Evolutionary conservation across 1,140 invertebrate genomes (phyloP).

Genomic region (Aphaenogaster ashmeadi): DNA sequence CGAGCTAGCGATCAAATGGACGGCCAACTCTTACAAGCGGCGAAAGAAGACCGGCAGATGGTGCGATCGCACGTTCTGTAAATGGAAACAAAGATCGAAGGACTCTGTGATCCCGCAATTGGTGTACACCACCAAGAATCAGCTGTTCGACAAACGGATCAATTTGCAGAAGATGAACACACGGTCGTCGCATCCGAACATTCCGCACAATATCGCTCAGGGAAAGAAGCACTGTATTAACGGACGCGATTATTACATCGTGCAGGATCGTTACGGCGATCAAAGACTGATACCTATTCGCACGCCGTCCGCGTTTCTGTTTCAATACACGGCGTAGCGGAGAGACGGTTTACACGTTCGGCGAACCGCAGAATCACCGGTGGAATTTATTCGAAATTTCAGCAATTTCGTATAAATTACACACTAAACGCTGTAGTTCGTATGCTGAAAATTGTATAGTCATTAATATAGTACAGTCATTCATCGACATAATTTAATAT

Average conservation of each 20-base stretch:
- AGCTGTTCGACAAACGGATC: neutral
- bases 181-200: constrained; percentile 60
- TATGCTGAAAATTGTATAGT: neutral
- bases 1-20: constrained; percentile 86
- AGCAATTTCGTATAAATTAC: neutral
- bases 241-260: constrained; percentile 91
- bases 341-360: neutral
- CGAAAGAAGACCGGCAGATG: neutral
- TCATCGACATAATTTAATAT: constrained; percentile 2
- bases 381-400: constrained; percentile 2
- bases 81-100: constrained; percentile 40
- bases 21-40: neutral
- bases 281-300: constrained; percentile 90
- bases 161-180: constrained; percentile 60
- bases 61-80: constrained; percentile 1
- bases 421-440: neutral
- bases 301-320: constrained; percentile 91
- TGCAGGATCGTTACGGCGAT: constrained; percentile 88
- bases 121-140: constrained; percentile 16
- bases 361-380: neutral
- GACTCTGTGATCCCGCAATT: neutral
- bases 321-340: constrained; percentile 86
- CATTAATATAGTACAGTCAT: neutral
- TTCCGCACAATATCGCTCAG: constrained; percentile 8
- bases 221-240: constrained; percentile 89